Conservation (phyloP, 2,797 vertebrate species). For the Florisuga fusca region DNA sequence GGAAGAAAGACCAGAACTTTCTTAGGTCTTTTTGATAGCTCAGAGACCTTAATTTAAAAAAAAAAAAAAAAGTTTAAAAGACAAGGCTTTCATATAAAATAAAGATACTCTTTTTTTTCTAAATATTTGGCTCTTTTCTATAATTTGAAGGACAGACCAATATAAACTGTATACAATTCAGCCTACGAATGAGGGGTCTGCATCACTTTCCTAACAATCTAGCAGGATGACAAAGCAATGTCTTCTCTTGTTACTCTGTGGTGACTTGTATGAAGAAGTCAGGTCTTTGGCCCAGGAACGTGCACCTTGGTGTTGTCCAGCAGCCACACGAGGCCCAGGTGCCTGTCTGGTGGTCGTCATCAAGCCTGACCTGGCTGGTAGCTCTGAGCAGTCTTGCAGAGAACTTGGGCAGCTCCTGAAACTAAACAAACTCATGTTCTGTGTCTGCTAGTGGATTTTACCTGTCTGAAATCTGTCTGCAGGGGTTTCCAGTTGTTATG, state of each 20-base stretch:
- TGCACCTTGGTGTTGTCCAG: neutral
- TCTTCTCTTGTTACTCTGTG: neutral
- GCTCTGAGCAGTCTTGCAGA: neutral
- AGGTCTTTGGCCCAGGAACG: fast-evolving
- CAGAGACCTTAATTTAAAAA: neutral
- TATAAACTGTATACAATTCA: neutral
- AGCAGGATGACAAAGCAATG: neutral
- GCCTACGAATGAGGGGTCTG: neutral
- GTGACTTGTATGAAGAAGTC: neutral
- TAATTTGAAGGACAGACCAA: neutral
- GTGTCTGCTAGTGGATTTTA: neutral
- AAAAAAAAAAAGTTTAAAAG: neutral
- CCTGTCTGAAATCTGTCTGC: neutral
- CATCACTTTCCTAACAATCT: neutral
- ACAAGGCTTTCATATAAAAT: neutral
- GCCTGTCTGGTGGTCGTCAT: neutral
- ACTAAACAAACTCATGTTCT: neutral
- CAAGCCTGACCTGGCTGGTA: fast-evolving
- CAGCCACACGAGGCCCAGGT: neutral
- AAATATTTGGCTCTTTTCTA: neutral
- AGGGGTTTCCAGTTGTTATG: neutral
- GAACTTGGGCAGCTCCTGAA: neutral
- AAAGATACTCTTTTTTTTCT: neutral
- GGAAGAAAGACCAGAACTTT: neutral
- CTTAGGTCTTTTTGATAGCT: neutral